Conservation (phyloP, 2,888 invertebrate species). For the Escarpia spicata region DNA sequence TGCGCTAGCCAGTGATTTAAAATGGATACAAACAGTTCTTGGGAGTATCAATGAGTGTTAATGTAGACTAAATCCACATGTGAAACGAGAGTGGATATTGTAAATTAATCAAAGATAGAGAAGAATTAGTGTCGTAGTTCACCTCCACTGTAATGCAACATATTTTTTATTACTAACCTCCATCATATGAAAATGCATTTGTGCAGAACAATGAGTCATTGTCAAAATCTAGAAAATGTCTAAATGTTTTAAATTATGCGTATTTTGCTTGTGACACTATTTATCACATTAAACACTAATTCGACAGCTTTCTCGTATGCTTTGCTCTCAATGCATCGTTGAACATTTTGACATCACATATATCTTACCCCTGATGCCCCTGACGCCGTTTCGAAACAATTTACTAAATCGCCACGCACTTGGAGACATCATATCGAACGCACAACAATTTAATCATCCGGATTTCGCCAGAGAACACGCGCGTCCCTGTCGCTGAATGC, state of each 20-base stretch:
- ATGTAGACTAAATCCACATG: background rate
- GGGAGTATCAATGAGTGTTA: too few relatives aligned
- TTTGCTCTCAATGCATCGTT: background rate
- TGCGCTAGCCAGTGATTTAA: too few relatives aligned
- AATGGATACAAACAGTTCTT: too few relatives aligned
- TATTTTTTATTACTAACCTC: too few relatives aligned
- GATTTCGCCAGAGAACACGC: background rate
- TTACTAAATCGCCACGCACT: background rate
- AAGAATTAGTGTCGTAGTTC: background rate
- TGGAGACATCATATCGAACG: background rate
- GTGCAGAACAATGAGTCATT: too few relatives aligned
- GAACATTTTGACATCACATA: background rate
- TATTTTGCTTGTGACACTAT: background rate
- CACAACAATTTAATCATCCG: constrained; percentile 11
- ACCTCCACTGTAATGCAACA: background rate
- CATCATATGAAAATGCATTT: too few relatives aligned
- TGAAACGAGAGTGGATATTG: background rate
- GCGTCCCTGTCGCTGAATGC: background rate
- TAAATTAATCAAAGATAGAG: too few relatives aligned
- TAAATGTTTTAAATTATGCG: too few relatives aligned
- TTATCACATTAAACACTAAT: background rate
- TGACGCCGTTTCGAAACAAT: background rate
- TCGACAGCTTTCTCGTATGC: background rate
- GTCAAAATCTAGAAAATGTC: too few relatives aligned
- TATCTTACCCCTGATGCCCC: background rate